phyloP scores from a whole-genome alignment of 2,888 invertebrate genomes.

The Hydroisotoma schaefferi region DNA sequence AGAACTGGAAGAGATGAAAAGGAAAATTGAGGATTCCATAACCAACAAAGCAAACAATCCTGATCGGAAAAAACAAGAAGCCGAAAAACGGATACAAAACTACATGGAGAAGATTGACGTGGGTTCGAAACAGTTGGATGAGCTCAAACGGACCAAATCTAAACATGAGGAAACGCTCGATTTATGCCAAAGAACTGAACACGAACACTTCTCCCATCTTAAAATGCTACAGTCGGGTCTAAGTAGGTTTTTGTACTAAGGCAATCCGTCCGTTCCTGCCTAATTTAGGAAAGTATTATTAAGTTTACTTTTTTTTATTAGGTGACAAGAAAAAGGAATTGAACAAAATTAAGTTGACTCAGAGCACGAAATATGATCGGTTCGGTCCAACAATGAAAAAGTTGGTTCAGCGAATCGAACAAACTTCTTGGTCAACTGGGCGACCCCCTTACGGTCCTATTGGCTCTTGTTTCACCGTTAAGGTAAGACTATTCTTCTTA shows the following conservation, averaged over 20 bases:
- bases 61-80: constrained; percentile 1
- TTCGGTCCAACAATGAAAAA: constrained; percentile 4
- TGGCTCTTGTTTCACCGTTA: constrained; percentile 9
- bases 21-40: neutral
- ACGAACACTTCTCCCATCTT: neutral
- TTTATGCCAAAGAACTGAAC: neutral
- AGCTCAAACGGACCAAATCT: neutral
- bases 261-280: too few species aligned
- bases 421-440: neutral
- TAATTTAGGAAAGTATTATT: neutral
- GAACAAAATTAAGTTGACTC: constrained; percentile 1
- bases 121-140: neutral
- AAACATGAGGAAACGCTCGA: neutral
- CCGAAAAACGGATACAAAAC: neutral
- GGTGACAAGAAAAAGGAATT: neutral
- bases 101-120: constrained; percentile 1
- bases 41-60: neutral
- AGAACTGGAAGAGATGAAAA: constrained; percentile 7
- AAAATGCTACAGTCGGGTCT: neutral
- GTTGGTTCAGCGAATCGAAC: neutral
- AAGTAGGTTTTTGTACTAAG: too few species aligned
- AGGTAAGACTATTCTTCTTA: too few species aligned
- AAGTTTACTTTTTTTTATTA: neutral
- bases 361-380: constrained; percentile 4
- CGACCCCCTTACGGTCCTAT: constrained; percentile 2